Base-by-base conservation (phyloP, 30 jellyfish, hydroid and myxozoan genomes). In the Aurelia coerulea region DNA sequence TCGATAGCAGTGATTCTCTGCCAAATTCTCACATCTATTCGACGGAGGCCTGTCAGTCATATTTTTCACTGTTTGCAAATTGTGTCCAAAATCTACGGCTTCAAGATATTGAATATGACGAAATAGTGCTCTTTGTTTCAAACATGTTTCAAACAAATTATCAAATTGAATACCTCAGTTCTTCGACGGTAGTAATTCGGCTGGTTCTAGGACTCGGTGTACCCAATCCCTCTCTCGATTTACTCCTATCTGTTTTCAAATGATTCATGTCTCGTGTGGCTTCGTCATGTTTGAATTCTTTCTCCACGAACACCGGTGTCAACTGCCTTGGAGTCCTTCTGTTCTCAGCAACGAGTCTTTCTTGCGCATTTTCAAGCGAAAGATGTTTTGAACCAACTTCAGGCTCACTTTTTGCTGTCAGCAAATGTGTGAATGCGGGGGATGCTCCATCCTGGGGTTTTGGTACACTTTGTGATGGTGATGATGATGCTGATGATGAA, bases 331-430 rank as follows among this genome's bases (percentile, higher is more conserved):
- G 92, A 10, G 86, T 58, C 68, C 53, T 71, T 64, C 92, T 73
- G 62, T 72, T 70, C 17, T 83, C 92, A 59, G 34, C 75, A 59
- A 83, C 73, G 10, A 83, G 86, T 51, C 85, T 64, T 29, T 70
- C 42, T 51, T 83, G 92, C 9, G 92, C 85, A 58, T 33, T 49
- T 12, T 59, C 92, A 10, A 83, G 83, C 8, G 92, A 83, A n/a
- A 83, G 32, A 4, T 83, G 85, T 71, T 83, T 83, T 4, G 58
- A 23, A 23, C 62, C 69, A 19, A 71, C 65, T 5, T 56, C 62
- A 16, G 54, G 5, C 15, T 46, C 56, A 46, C 56, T 46, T 46
- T 46, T 46, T 9, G 56, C 56, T 46, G 56, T 46, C 56, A 46
- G 56, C 7, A 46, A 46, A 46, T 9, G 5, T 46, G 56, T 46